A percentile compares a stretch with the other conserved stretches of the same genome.
phyloP scores from a whole-genome alignment of 2,113 vertebrate species.

The Gila orcuttii region DNA sequence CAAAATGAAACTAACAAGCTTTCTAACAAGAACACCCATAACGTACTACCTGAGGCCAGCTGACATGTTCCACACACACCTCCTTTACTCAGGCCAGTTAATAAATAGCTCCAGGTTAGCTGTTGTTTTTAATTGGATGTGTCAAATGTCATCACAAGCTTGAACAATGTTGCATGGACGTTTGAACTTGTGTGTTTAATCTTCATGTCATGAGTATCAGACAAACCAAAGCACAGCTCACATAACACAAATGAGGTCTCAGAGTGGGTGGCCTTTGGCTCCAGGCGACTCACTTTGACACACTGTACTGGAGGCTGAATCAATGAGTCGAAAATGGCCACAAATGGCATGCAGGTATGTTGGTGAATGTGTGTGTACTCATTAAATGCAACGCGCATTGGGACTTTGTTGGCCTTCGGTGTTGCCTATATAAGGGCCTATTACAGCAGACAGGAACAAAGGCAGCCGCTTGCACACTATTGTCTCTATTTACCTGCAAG shows the following conservation, averaged over 20 bases:
- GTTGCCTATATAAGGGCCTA: constrained; percentile 33
- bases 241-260: constrained; percentile 49
- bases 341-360: background rate
- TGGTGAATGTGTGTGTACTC: background rate
- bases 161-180: background rate
- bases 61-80: background rate
- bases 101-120: constrained; percentile 6
- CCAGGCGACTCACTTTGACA: constrained; percentile 28
- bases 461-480: background rate
- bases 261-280: constrained; percentile 23
- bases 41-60: background rate
- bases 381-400: constrained; percentile 20
- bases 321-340: background rate
- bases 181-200: constrained; percentile 12
- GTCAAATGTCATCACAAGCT: constrained; percentile 33
- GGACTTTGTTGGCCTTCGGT: constrained; percentile 27
- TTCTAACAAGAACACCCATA: constrained; percentile 18
- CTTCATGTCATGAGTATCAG: constrained; percentile 25
- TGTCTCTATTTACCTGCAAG: constrained; percentile 36
- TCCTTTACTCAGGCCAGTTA: background rate
- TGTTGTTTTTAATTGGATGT: constrained; percentile 54
- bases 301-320: background rate
- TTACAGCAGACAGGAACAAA: constrained; percentile 37
- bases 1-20: constrained; percentile 17
- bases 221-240: constrained; percentile 9